phyloP scores from a whole-genome alignment of 2,797 vertebrate genomes.

The Trematomus bernacchii region DNA sequence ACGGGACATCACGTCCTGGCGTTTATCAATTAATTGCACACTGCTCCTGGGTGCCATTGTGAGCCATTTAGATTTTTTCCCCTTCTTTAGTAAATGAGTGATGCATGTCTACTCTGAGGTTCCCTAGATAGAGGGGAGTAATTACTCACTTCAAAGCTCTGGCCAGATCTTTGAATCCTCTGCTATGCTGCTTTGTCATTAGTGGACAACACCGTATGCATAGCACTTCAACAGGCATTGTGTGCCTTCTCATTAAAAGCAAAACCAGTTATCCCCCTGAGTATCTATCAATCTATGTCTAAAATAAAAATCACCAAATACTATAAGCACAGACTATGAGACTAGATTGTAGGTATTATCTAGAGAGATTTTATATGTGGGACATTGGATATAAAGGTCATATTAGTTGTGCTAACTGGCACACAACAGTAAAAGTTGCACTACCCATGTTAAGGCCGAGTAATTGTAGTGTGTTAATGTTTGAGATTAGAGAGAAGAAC shows the following conservation, averaged over 20 bases:
- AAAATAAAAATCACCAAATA: slow-evolving; percentile 1
- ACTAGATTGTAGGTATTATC: background rate
- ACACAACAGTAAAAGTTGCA: background rate
- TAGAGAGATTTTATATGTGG: background rate
- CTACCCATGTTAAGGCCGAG: background rate
- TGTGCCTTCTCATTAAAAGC: background rate
- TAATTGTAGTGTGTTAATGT: too few relatives aligned
- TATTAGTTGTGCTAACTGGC: background rate
- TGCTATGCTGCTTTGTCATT: slow-evolving; percentile 48
- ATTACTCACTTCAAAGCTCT: slow-evolving; percentile 75
- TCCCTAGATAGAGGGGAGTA: slow-evolving; percentile 66
- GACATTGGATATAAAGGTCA: background rate
- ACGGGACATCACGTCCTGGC: slow-evolving; percentile 79
- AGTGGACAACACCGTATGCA: slow-evolving; percentile 23
- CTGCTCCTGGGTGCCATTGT: slow-evolving; percentile 79
- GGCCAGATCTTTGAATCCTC: slow-evolving; percentile 58
- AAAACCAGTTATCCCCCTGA: background rate
- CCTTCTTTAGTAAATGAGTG: slow-evolving; percentile 70
- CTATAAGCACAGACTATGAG: background rate
- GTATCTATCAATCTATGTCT: background rate
- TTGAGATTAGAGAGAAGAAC: too few relatives aligned
- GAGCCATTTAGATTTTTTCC: slow-evolving; percentile 68
- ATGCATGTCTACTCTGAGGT: slow-evolving; percentile 72
- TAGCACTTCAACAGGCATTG: background rate
- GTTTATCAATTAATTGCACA: slow-evolving; percentile 86